These are phyloP conservation scores for Neodiprion pinetum DNA, from an alignment of 1,140 invertebrate genomes.

Conservation along the genomic window DNA sequence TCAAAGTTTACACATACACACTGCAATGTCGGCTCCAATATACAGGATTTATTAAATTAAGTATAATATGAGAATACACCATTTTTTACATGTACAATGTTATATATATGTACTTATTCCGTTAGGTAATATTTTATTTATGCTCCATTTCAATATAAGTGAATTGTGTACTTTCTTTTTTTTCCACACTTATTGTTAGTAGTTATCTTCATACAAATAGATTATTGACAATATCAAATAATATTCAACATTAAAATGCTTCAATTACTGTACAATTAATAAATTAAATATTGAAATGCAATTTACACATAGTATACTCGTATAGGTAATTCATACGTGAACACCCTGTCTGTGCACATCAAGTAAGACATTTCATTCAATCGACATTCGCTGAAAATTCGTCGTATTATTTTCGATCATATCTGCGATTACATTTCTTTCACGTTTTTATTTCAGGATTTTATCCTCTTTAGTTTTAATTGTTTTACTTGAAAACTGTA, in stretches of 20 bases:
- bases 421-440: no score
- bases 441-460: no score
- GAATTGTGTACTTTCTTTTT: not conserved
- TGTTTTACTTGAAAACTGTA: no score
- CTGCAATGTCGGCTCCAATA: conserved; percentile 30
- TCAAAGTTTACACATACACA: no score
- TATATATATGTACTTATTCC: conserved; percentile 26
- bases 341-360: not conserved
- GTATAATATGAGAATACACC: conserved; percentile 50
- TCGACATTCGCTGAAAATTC: not conserved
- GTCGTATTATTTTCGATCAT: not conserved
- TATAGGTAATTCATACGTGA: not conserved
- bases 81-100: conserved; percentile 47
- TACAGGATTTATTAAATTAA: conserved; percentile 51
- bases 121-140: conserved; percentile 26
- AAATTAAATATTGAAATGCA: conserved; percentile 22
- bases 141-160: conserved; percentile 36
- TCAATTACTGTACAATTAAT: not conserved
- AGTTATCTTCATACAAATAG: conserved; percentile 29
- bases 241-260: conserved; percentile 15
- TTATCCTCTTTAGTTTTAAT: no score
- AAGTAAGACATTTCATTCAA: not conserved
- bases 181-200: conserved; percentile 28
- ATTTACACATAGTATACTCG: conserved; percentile 32
- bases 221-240: not conserved